Evolutionary conservation across 2,797 vertebrate genomes (phyloP), one percentile per base, ranked within the genome.

Genomic region (Alfaro cultratus): DNA sequence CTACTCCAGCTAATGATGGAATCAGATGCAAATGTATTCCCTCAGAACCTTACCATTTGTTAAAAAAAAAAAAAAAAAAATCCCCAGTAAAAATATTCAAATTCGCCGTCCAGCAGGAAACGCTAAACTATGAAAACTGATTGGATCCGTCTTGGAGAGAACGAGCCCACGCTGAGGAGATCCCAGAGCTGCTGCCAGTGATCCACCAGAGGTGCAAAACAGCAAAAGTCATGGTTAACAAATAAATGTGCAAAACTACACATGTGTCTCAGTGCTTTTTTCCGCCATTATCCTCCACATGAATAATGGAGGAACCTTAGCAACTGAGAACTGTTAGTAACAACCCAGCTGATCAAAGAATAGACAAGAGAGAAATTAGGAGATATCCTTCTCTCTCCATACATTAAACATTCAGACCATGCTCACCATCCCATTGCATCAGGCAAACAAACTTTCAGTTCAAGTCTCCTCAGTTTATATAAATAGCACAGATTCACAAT

Each of bases 181-280:
- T 78, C 67, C 64, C 67, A 57, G 67, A 72, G 76, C 67, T 55
- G 49, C 67, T 45, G 34, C 67, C n/a, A 13, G 26, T 57, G 67
- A 45, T 72, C 70, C 51, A 78, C 68, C 64, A 29, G 64, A 77
- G 36, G 36, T 77, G 43, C 16, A 39, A 49, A 39, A n/a, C 62
- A 68, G 62, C 34, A 29, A 45, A 64, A 43, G 11, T 57, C 72
- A 79, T 23, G 62, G 26, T 62, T 51, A 53, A 79, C 75, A 78
- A 60, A 72, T 72, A 60, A 70, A 71, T 39, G 64, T 71, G 34
- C 64, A 70, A 53, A 53, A 29, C 47, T 36, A 36, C n/a, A 70
- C 34, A 36, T 31, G 26, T 55, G 47, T 43, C 64, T 70, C 64
- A 43, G 64, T 77, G 64, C 47, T 55, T 77, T 41, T 53, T 41